Base-by-base conservation (phyloP, 1,140 invertebrate genomes). In the Lasaia peninsularis region DNA sequence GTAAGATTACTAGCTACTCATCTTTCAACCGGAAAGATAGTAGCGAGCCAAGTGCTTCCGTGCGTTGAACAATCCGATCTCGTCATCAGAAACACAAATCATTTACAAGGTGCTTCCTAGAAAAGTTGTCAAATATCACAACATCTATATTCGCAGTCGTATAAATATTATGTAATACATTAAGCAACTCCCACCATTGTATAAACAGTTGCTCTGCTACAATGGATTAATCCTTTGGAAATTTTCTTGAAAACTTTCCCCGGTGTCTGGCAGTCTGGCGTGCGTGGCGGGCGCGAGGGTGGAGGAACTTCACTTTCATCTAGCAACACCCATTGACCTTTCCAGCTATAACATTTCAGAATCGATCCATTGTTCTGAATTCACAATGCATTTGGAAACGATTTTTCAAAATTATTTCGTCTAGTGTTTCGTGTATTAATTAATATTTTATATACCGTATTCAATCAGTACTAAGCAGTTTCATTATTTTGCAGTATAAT, bases 281-380 rank as follows among this genome's bases (percentile, higher is more conserved):
- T 63, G 53, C 56, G 52, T 58, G 64, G 59, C 33, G 53, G 57
- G 62, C 33, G 56, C 52, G 40, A 48, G 63, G 63, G 63, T 49
- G 69, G 60, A 48, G 69, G 59, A 76, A 73, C 67, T 82, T 86
- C 78, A 81, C 79, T 86, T 86, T 86, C 79, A 56, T 62, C 71
- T 66, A 56, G 63, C 63, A 52, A 52, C 54, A 63, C 55, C 37
- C 67, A 56, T 59, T 69, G 70, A 74, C 66, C 62, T 73, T 70
- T 59, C 65, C 37, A 53, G 53, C 61, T 68, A 64, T 59, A 65
- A 58, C 68, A 75, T 69, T 55, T 55, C 48, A 69, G 59, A 66
- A 73, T 75, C 67, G 68, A 70, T 67, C 44, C 12, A 60, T 56
- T 48, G 44, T 48, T 21, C 20, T 21, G n/a, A 10, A 48, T 44